phyloP scores from a whole-genome alignment of 2,797 vertebrate genomes.

The Betta splendens region DNA sequence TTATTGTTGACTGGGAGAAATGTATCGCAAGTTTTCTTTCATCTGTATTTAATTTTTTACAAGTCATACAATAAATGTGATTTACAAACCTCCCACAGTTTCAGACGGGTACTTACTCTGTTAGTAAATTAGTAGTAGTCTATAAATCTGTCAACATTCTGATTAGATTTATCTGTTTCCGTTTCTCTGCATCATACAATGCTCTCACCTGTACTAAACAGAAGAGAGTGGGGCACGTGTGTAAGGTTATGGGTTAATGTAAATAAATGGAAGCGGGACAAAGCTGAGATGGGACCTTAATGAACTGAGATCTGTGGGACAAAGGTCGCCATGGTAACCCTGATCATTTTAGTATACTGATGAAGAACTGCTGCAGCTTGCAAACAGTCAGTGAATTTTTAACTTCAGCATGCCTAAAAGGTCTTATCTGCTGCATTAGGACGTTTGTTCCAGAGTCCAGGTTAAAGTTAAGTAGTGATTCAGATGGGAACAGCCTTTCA shows the following conservation, averaged over 20 bases:
- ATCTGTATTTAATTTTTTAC: no score
- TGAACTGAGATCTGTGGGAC: not conserved
- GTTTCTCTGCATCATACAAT: not conserved
- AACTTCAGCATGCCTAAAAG: not conserved
- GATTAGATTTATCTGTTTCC: not conserved
- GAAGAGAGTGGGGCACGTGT: not conserved
- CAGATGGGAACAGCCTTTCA: not conserved
- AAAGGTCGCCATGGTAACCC: constrained; percentile 16
- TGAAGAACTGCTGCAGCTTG: not conserved
- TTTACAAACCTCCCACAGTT: no score
- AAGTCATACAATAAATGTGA: no score
- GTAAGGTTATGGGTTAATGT: no score
- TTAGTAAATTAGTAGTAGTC: no score
- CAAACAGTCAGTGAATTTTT: not conserved
- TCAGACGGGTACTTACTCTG: no score
- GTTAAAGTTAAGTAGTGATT: not conserved
- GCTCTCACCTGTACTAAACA: not conserved
- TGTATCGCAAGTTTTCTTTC: no score
- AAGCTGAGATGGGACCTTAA: constrained; percentile 26
- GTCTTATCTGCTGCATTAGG: not conserved
- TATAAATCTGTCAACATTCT: not conserved
- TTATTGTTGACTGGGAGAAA: no score
- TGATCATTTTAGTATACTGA: not conserved
- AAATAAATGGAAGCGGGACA: constrained; percentile 42
- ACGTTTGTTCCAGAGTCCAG: constrained; percentile 1